Evolutionary conservation across 2,888 invertebrate species (phyloP).

Genomic region (Erebia palarica): DNA sequence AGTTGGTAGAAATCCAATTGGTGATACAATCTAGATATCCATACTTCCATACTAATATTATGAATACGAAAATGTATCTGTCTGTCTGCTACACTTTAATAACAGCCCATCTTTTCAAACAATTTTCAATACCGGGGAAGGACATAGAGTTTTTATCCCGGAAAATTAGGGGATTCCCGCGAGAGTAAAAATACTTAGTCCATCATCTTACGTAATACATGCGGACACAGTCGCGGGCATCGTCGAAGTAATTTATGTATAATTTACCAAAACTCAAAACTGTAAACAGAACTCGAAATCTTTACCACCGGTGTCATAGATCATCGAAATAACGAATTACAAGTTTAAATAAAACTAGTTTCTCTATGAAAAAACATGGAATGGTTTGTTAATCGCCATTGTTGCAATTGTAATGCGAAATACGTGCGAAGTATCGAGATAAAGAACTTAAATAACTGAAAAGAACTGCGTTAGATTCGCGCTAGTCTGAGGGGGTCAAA

Average conservation of each 20-base stretch:
- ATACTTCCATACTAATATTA: too few relatives aligned
- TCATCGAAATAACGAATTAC: constrained; percentile 47
- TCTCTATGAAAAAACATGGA: constrained; percentile 54
- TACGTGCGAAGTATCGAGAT: constrained; percentile 61
- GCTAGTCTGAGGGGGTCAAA: constrained; percentile 40
- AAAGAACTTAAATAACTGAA: constrained; percentile 47
- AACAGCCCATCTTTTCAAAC: too few relatives aligned
- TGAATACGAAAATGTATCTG: too few relatives aligned
- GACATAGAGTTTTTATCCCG: too few relatives aligned
- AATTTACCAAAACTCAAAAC: too few relatives aligned
- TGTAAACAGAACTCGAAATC: constrained; percentile 9
- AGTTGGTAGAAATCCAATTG: neutral
- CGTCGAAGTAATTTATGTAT: too few relatives aligned
- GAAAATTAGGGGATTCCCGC: too few relatives aligned
- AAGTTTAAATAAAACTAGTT: constrained; percentile 49
- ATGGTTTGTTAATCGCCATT: constrained; percentile 74
- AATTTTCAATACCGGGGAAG: too few relatives aligned
- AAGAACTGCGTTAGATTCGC: constrained; percentile 45
- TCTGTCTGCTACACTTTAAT: too few relatives aligned
- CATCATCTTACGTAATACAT: too few relatives aligned
- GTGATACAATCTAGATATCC: neutral
- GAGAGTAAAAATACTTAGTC: too few relatives aligned
- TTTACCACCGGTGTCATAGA: constrained; percentile 44
- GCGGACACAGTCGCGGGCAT: too few relatives aligned
- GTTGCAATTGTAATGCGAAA: constrained; percentile 61